Conservation (phyloP, 2,888 invertebrate species). For the Cheilosia pagana region DNA sequence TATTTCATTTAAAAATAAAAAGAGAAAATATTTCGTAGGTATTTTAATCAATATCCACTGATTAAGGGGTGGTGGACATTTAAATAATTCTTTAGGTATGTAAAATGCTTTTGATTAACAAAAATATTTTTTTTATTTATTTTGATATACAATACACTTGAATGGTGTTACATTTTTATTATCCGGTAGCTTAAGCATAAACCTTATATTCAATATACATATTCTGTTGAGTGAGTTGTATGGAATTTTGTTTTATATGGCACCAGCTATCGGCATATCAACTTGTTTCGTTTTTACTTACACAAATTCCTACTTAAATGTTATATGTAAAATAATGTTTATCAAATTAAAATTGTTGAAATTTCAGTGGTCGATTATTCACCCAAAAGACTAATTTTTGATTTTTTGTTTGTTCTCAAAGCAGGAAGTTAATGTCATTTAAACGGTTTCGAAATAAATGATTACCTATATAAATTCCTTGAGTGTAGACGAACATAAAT, state of each 20-base stretch:
- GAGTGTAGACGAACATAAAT: too few species aligned
- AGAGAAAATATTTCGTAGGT: conserved; percentile 52
- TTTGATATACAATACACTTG: conserved; percentile 3
- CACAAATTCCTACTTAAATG: conserved; percentile 30
- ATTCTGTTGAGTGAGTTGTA: conserved; percentile 11
- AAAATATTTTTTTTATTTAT: conserved; percentile 40
- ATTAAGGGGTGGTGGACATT: conserved; percentile 35
- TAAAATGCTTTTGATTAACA: conserved; percentile 32
- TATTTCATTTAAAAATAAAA: conserved; percentile 32
- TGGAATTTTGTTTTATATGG: conserved; percentile 38
- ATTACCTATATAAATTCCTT: too few species aligned
- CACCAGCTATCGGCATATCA: conserved; percentile 59
- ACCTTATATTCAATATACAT: conserved; percentile 31
- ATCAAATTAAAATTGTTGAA: neutral
- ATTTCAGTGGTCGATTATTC: conserved; percentile 14
- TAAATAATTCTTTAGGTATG: conserved; percentile 30
- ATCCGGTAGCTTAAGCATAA: conserved; percentile 52
- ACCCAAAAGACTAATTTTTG: conserved; percentile 21
- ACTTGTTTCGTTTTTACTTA: conserved; percentile 37
- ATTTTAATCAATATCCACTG: conserved; percentile 39
- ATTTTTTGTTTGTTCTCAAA: conserved; percentile 7
- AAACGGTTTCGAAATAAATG: too few species aligned
- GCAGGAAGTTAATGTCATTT: too few species aligned
- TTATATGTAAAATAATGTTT: conserved; percentile 17
- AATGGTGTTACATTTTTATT: conserved; percentile 24